Percentiles rank a stretch among this genome's conserved stretches.
Conservation (phyloP, 1,140 invertebrate genomes). For the Atta texana region DNA sequence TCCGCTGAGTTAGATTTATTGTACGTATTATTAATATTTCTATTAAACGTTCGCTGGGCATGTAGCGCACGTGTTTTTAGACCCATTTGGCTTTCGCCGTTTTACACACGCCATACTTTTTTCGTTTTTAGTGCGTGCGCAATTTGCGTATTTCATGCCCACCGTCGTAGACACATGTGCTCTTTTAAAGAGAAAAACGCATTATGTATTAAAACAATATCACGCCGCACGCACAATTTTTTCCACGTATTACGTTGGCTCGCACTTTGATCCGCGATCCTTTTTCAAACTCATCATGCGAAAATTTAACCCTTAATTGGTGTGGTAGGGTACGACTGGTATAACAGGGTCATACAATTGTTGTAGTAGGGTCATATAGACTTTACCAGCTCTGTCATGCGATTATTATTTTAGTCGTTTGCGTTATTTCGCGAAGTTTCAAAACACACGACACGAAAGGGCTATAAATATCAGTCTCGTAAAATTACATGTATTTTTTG, state of each 20-base stretch:
- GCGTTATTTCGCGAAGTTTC: conserved; percentile 24
- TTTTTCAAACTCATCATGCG: conserved; percentile 51
- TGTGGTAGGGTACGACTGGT: conserved; percentile 38
- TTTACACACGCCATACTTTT: not conserved
- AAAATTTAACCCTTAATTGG: conserved; percentile 57
- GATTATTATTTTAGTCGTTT: conserved; percentile 44
- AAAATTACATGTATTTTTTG: conserved; percentile 7
- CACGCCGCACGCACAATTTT: conserved; percentile 54
- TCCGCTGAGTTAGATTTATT: conserved; percentile 51
- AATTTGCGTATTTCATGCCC: conserved; percentile 44
- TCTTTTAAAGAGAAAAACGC: conserved; percentile 51
- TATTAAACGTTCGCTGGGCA: not conserved
- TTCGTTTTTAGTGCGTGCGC: not conserved
- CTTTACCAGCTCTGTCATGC: conserved; percentile 24
- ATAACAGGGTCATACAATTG: conserved; percentile 29
- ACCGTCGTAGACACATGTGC: not conserved
- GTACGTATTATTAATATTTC: conserved; percentile 60
- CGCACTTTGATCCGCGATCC: conserved; percentile 58
- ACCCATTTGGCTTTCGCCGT: not conserved
- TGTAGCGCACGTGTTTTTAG: conserved; percentile 11
- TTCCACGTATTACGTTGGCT: conserved; percentile 46
- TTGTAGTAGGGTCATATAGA: conserved; percentile 19
- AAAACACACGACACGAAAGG: not conserved
- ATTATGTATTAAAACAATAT: conserved; percentile 56
- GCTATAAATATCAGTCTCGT: conserved; percentile 8